These are phyloP conservation scores for Coecobrya sp. DNA, from an alignment of 2,888 invertebrate species.

Conservation along the genomic window DNA sequence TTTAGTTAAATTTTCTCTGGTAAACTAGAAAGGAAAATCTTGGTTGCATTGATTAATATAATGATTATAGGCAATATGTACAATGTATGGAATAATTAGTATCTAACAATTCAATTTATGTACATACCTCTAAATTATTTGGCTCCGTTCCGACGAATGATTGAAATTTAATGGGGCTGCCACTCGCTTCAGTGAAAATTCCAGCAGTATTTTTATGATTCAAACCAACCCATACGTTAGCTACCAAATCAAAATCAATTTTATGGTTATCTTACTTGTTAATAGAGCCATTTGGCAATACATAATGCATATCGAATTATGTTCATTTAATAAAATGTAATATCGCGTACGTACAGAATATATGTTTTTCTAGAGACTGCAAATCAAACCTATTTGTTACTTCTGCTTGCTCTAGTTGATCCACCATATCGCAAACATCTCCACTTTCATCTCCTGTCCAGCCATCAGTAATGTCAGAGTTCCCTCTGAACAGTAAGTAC, in stretches of 20 bases:
- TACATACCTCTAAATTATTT: constrained; percentile 29
- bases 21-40: no score
- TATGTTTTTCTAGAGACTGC: constrained; percentile 24
- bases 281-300: no score
- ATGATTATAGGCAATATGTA: no score
- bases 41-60: not conserved
- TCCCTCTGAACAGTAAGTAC: not conserved
- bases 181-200: constrained; percentile 15
- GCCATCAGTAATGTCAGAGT: not conserved
- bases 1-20: no score
- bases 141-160: constrained; percentile 50
- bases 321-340: no score
- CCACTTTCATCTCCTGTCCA: not conserved
- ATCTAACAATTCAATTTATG: no score
- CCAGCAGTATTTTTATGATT: not conserved
- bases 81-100: no score
- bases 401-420: constrained; percentile 48
- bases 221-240: constrained; percentile 42
- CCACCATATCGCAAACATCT: not conserved
- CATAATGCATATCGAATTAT: no score
- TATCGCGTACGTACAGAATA: not conserved
- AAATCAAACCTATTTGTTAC: constrained; percentile 21
- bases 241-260: not conserved
- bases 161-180: constrained; percentile 39
- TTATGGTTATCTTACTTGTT: no score